A percentile compares a stretch with the other conserved stretches of the same genome.
Evolutionary conservation across 92 coral and sea anemone genomes (phyloP).

Genomic region (Virgularia gustaviana): DNA sequence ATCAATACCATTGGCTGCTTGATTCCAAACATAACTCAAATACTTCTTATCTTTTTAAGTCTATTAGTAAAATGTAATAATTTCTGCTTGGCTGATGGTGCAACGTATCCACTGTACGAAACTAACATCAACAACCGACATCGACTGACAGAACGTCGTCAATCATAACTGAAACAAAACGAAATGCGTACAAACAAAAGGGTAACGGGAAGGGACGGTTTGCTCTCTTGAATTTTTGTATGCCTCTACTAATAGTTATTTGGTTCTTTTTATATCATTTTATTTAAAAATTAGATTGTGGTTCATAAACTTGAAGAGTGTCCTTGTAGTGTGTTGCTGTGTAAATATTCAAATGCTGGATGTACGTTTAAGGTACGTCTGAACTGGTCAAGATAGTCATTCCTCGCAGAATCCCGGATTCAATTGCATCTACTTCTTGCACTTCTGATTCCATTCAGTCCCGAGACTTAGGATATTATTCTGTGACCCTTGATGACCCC

Average conservation of each 20-base stretch:
- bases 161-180: too few relatives aligned
- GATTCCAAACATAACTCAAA: neutral
- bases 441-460: too few relatives aligned
- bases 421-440: neutral
- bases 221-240: neutral
- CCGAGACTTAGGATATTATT: too few relatives aligned
- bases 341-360: conserved; percentile 84
- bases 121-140: neutral
- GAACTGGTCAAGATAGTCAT: neutral
- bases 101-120: neutral
- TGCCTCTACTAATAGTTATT: neutral
- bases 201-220: neutral
- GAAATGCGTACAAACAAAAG: too few relatives aligned
- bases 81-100: too few relatives aligned
- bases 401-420: neutral
- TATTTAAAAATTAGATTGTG: conserved; percentile 67
- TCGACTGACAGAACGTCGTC: too few relatives aligned
- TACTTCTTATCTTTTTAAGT: conserved; percentile 5
- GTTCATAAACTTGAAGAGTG: conserved; percentile 73
- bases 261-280: neutral
- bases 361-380: conserved; percentile 75
- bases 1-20: too few relatives aligned
- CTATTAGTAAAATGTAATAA: too few relatives aligned
- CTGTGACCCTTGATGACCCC: too few relatives aligned
- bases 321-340: conserved; percentile 68